These are phyloP conservation scores for Sapajus apella DNA, from an alignment of 2,113 vertebrate genomes.

Conservation along the genomic window DNA sequence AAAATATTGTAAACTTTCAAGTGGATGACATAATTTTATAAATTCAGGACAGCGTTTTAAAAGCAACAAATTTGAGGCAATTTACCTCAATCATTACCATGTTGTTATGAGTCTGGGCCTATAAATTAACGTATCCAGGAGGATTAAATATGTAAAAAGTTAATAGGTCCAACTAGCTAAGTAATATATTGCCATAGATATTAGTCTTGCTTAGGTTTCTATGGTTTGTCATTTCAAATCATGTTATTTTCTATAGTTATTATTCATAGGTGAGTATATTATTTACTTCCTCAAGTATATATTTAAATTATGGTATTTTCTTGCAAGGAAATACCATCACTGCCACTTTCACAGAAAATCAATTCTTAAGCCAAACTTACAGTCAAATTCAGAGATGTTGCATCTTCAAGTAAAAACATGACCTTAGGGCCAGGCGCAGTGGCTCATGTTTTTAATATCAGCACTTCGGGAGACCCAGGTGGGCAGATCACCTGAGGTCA, in stretches of 20 bases:
- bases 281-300: neutral
- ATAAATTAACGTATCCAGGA: neutral
- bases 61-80: neutral
- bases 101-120: neutral
- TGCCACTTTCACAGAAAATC: neutral
- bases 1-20: neutral
- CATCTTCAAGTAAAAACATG: conserved; percentile 12
- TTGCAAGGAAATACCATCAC: neutral
- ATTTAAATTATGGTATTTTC: neutral
- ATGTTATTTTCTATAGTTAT: neutral
- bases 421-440: neutral
- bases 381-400: neutral
- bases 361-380: neutral
- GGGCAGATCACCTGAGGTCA: too few species aligned
- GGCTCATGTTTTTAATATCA: too few species aligned
- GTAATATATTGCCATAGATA: neutral
- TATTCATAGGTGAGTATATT: neutral
- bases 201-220: neutral
- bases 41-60: neutral
- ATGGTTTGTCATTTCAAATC: neutral
- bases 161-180: neutral
- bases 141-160: neutral
- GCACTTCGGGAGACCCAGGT: too few species aligned
- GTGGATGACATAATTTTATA: neutral
- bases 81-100: neutral